Base-by-base conservation (phyloP, 2,888 invertebrate species). In the Lutraria lutraria region DNA sequence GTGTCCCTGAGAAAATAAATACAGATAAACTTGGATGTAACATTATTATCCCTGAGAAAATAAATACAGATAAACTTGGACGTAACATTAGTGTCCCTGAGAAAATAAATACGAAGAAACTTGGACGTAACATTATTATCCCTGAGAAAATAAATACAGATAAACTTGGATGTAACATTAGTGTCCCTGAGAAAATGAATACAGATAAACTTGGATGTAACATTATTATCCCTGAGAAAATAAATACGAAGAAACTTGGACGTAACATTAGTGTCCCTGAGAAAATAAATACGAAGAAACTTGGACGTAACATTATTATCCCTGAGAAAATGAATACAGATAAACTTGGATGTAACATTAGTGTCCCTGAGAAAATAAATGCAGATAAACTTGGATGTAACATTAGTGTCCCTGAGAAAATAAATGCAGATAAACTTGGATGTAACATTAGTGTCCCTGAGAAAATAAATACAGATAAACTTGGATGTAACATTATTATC, bases 71-170 rank as follows among this genome's bases (percentile, higher is more conserved):
- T n/a, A n/a, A n/a, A n/a, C n/a, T n/a, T n/a, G n/a, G n/a, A n/a
- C n/a, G 60, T 13, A 93, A 83, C 91, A 93, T 93, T 54, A 94
- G 76, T 43, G 90, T 86, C 53, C 89, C 95, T 95, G 53, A n/a
- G 31, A 15, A 34, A 21, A 56, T 19, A 56, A 29, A 83, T 8
- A 87, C 25, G 29, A n/a, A n/a, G n/a, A n/a, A n/a, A n/a, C n/a
- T n/a, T n/a, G n/a, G n/a, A n/a, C n/a, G 60, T 13, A 93, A 83
- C 91, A 93, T 93, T 54, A 94, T 68, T 43, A 90, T 86, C 53
- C 89, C 95, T 95, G 53, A n/a, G 31, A 15, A 34, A 21, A 56
- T 19, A 56, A 29, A 83, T 8, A 87, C 25, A 54, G n/a, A n/a
- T n/a, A n/a, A n/a, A n/a, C n/a, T n/a, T n/a, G n/a, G n/a, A n/a